A percentile compares a stretch with the other conserved stretches of the same genome.
Evolutionary conservation across 2,797 vertebrate genomes (phyloP).

Genomic region (Anas bernieri): DNA sequence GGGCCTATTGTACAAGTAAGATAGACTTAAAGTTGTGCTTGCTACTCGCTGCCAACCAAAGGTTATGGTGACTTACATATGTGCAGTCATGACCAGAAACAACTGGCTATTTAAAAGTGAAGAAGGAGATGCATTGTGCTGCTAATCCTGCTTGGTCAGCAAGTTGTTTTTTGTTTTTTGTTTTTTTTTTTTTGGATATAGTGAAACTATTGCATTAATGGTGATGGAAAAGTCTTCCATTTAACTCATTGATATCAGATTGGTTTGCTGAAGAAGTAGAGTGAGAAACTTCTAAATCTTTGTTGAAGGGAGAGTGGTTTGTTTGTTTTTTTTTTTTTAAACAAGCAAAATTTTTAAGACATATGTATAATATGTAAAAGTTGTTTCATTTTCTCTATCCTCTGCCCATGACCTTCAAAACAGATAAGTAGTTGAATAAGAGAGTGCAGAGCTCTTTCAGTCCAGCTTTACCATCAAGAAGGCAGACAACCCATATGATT

Average conservation of each 20-base stretch:
- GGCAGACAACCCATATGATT: neutral
- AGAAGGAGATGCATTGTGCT: neutral
- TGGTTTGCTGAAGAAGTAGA: neutral
- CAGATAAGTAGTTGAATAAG: neutral
- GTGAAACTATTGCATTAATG: neutral
- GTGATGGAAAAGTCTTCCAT: neutral
- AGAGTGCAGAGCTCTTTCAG: neutral
- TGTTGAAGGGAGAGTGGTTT: rapidly evolving
- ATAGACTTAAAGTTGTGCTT: neutral
- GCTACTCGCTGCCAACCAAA: neutral
- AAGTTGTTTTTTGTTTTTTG: neutral
- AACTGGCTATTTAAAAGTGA: neutral
- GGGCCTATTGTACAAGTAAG: neutral
- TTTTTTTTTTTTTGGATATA: neutral
- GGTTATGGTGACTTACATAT: neutral
- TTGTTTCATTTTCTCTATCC: rapidly evolving
- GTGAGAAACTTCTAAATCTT: neutral
- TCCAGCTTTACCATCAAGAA: neutral
- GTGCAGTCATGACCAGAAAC: neutral
- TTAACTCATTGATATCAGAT: neutral
- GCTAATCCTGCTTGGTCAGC: neutral
- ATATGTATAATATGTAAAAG: neutral
- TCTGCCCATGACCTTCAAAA: neutral
- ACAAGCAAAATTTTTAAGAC: neutral
- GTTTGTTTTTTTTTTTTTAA: neutral